Evolutionary conservation across 53 echinoderm and acorn worm species (phyloP).

Genomic region (Holothuria scabra): DNA sequence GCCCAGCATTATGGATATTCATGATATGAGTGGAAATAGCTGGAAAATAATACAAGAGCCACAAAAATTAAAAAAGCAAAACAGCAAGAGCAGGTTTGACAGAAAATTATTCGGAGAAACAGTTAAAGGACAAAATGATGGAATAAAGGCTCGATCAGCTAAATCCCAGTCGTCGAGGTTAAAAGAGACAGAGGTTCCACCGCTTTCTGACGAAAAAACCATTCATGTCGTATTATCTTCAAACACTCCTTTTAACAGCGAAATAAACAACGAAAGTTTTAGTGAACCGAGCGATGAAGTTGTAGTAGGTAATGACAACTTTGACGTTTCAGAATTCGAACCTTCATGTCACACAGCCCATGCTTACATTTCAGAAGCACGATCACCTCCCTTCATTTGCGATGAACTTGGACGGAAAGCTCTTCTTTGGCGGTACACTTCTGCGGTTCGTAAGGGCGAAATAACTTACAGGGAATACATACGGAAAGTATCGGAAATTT

Average conservation of each 20-base stretch:
- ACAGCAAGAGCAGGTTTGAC: constrained; percentile 44
- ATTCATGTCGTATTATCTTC: constrained; percentile 53
- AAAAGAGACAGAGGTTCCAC: not conserved
- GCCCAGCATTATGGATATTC: constrained; percentile 85
- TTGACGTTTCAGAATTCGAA: constrained; percentile 39
- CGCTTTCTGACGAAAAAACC: constrained; percentile 3
- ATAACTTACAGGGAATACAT: constrained; percentile 79
- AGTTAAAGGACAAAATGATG: constrained; percentile 46
- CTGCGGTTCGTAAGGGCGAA: constrained; percentile 68
- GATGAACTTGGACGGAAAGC: constrained; percentile 72
- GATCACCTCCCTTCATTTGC: constrained; percentile 44
- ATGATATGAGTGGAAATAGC: constrained; percentile 79
- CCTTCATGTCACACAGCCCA: constrained; percentile 40
- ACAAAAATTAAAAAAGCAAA: constrained; percentile 32
- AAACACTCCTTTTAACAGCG: constrained; percentile 42
- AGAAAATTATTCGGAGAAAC: constrained; percentile 36
- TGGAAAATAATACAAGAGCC: constrained; percentile 86
- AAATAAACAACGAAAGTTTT: not conserved
- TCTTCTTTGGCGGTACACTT: constrained; percentile 59
- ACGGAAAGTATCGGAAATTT: constrained; percentile 72
- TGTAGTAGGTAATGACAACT: not conserved
- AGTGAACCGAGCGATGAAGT: not conserved
- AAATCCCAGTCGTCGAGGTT: not conserved
- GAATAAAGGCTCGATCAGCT: constrained; percentile 1
- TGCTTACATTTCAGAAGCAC: not conserved